Conservation (phyloP, 1,140 invertebrate species). For the Drosophila pallidifrons region DNA sequence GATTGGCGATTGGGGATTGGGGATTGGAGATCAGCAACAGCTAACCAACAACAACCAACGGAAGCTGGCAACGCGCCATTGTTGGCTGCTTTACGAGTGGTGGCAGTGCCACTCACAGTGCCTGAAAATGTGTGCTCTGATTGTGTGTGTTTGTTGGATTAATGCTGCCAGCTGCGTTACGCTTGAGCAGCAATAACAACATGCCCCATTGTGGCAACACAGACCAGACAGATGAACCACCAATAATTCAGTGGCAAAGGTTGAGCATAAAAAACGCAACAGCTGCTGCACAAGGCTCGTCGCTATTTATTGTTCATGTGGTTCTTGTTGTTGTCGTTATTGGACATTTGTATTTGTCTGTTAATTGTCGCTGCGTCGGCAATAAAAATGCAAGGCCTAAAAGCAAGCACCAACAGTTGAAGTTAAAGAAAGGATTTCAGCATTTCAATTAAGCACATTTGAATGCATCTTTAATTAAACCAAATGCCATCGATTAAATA, state of each 20-base stretch:
- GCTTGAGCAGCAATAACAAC: slow-evolving; percentile 8
- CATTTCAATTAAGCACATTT: slow-evolving; percentile 60
- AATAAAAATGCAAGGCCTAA: slow-evolving; percentile 58
- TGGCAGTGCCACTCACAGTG: slow-evolving; percentile 5
- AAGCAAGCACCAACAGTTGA: background rate
- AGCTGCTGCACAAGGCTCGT: slow-evolving; percentile 55
- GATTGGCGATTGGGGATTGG: slow-evolving; percentile 21
- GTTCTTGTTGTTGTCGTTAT: slow-evolving; percentile 30
- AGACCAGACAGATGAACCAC: slow-evolving; percentile 65
- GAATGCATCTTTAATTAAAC: slow-evolving; percentile 40
- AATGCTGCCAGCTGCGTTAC: slow-evolving; percentile 64
- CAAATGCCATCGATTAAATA: slow-evolving; percentile 33
- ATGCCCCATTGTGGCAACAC: slow-evolving; percentile 29
- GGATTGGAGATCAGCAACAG: slow-evolving; percentile 20
- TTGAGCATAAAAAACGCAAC: slow-evolving; percentile 72
- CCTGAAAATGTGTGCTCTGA: background rate
- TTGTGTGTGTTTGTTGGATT: slow-evolving; percentile 57
- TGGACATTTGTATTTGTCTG: slow-evolving; percentile 65
- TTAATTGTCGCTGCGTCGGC: slow-evolving; percentile 70
- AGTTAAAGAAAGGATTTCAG: background rate
- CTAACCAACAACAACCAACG: slow-evolving; percentile 34
- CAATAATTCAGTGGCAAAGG: slow-evolving; percentile 72
- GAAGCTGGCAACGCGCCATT: slow-evolving; percentile 44
- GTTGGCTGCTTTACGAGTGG: slow-evolving; percentile 69
- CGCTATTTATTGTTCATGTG: slow-evolving; percentile 64